Evolutionary conservation across 2,888 invertebrate genomes (phyloP), one percentile per base, ranked within the genome.

Genomic region (Drosophila siamana): DNA sequence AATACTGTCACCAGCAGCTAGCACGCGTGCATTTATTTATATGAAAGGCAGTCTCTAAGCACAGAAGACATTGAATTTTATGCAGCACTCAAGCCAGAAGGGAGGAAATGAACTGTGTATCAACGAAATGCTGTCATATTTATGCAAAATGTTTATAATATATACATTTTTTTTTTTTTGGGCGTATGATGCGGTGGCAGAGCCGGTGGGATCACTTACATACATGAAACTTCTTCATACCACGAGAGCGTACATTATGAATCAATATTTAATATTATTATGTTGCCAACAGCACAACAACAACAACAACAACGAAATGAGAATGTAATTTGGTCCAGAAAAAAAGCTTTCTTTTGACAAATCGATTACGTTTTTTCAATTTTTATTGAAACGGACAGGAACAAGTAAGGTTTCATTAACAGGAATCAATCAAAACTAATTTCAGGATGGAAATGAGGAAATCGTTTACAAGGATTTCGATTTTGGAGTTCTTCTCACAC

Each of bases 71-170:
- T 22, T 13, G 33, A 33, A 22, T 33, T 33, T 19, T 4, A 33
- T n/a, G 19, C 33, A n/a, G 11, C 4, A 30, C 7, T n/a, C 30
- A 30, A 16, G 28, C 6, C 28, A 33, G n/a, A 0, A 28, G 6
- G 38, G 7, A 38, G 36, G 4, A 51, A 40, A 51, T 38, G 38
- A 26, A 40, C 30, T 7, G 13, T 26, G 5, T 26, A 15, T 24
- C 15, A 26, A 15, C 28, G 46, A 28, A 47, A 30, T 30, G 15
- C 6, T 28, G 28, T 15, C 5, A 28, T 16, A 30, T 47, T 30
- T 47, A 47, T 47, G 47, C 28, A 16, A 30, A 47, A 47, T 30
- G 28, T 28, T 11, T 44, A 44, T 38, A 38, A 7, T 38, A 38
- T 38, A 38, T 38, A 38, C 2, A 38, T 33, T 33, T 33, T 33